A percentile compares a stretch with the other conserved stretches of the same genome.
Conservation (phyloP, 2,888 invertebrate genomes). For the Ophion costatus region DNA sequence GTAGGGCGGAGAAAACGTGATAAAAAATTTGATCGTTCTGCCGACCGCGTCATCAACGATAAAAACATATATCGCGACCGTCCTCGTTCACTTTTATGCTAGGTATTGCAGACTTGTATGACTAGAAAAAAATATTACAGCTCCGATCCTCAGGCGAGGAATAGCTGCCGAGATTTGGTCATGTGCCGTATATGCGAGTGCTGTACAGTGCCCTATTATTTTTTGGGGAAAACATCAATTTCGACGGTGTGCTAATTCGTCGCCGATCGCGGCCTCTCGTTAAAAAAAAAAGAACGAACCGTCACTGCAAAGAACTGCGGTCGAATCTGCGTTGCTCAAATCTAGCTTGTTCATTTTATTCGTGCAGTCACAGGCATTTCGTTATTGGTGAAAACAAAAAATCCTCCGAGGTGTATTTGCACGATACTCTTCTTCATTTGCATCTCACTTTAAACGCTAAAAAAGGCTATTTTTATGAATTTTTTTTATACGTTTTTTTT, state of each 20-base stretch:
- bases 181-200: neutral
- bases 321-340: neutral
- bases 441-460: neutral
- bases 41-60: slow-evolving; percentile 42
- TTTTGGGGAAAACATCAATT: slow-evolving; percentile 39
- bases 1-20: slow-evolving; percentile 41
- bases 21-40: slow-evolving; percentile 53
- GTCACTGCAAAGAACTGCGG: neutral
- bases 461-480: too few species aligned
- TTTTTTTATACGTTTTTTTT: too few species aligned
- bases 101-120: slow-evolving; percentile 1
- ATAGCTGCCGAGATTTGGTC: slow-evolving; percentile 14
- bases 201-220: neutral
- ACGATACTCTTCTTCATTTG: neutral
- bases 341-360: neutral
- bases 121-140: slow-evolving; percentile 19
- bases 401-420: neutral
- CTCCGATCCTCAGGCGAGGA: neutral
- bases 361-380: neutral
- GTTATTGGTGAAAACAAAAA: neutral
- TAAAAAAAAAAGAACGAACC: neutral
- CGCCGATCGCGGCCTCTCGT: slow-evolving; percentile 9
- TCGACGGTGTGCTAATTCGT: slow-evolving; percentile 47
- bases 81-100: slow-evolving; percentile 24
- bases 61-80: slow-evolving; percentile 42